These are phyloP conservation scores for Gadus macrocephalus DNA, from an alignment of 2,113 vertebrate species.

Conservation along the genomic window DNA sequence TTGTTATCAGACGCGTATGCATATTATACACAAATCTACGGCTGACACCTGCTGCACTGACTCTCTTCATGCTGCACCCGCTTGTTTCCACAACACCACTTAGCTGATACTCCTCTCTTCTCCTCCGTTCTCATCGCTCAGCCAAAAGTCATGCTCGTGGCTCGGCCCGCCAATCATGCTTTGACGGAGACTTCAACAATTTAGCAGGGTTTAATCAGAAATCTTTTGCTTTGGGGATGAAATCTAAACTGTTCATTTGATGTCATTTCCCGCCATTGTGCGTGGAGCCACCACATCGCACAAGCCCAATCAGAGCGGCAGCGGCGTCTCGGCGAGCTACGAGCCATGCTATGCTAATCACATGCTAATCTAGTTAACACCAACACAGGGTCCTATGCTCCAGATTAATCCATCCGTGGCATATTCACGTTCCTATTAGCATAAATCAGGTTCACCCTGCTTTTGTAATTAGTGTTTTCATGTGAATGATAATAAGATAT, in stretches of 20 bases:
- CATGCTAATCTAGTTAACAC: slow-evolving; percentile 75
- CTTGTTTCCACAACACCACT: too few species aligned
- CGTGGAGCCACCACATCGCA: slow-evolving; percentile 36
- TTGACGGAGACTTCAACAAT: not conserved
- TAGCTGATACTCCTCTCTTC: too few species aligned
- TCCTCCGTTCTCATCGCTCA: too few species aligned
- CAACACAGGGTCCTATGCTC: slow-evolving; percentile 68
- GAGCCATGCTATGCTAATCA: slow-evolving; percentile 69
- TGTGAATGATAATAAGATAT: slow-evolving; percentile 75
- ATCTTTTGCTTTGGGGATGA: slow-evolving; percentile 55
- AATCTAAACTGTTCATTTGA: slow-evolving; percentile 59
- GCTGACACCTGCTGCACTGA: too few species aligned
- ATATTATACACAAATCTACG: too few species aligned
- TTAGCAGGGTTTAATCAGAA: slow-evolving; percentile 27
- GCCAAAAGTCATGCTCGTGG: too few species aligned
- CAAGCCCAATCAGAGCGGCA: slow-evolving; percentile 40
- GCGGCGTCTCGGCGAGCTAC: slow-evolving; percentile 51
- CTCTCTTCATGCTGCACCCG: too few species aligned
- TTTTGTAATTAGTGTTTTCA: slow-evolving; percentile 74
- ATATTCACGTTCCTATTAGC: slow-evolving; percentile 73
- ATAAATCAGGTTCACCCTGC: slow-evolving; percentile 73
- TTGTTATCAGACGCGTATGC: too few species aligned
- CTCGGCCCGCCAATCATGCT: too few species aligned
- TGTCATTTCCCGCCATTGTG: slow-evolving; percentile 37
- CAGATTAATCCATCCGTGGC: slow-evolving; percentile 70